These are phyloP conservation scores for Okamejei kenojei DNA, from an alignment of 2,797 vertebrate genomes.

Conservation along the genomic window DNA sequence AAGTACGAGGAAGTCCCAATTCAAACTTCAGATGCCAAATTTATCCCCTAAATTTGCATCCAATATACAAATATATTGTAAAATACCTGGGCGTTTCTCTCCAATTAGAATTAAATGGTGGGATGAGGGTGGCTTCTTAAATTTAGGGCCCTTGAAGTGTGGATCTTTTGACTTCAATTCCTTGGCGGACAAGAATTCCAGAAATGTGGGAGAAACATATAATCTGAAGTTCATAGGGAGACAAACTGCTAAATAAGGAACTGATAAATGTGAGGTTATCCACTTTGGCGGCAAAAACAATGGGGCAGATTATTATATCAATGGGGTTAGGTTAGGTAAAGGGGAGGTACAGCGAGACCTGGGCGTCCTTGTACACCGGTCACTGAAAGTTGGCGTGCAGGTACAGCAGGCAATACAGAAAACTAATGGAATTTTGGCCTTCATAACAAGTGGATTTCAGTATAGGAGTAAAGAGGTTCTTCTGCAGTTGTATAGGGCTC, in stretches of 20 bases:
- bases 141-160: neutral
- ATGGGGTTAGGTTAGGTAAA: too few relatives aligned
- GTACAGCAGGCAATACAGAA: too few relatives aligned
- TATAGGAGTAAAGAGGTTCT: too few relatives aligned
- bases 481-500: too few relatives aligned
- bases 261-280: neutral
- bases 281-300: too few relatives aligned
- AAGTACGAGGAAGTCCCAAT: neutral
- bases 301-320: too few relatives aligned
- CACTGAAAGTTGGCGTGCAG: too few relatives aligned
- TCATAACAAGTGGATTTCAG: too few relatives aligned
- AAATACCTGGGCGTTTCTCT: neutral
- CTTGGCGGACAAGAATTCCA: neutral
- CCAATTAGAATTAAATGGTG: neutral
- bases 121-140: neutral
- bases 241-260: neutral
- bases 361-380: too few relatives aligned
- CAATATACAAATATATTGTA: neutral
- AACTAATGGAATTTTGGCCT: too few relatives aligned
- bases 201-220: neutral
- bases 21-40: neutral
- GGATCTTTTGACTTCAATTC: neutral
- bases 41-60: neutral
- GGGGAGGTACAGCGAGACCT: too few relatives aligned
- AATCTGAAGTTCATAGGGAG: neutral